Evolutionary conservation across 35 echinoderm and acorn worm species (phyloP), one percentile per base, ranked within the genome.

Genomic region (Apostichopus parvimensis): DNA sequence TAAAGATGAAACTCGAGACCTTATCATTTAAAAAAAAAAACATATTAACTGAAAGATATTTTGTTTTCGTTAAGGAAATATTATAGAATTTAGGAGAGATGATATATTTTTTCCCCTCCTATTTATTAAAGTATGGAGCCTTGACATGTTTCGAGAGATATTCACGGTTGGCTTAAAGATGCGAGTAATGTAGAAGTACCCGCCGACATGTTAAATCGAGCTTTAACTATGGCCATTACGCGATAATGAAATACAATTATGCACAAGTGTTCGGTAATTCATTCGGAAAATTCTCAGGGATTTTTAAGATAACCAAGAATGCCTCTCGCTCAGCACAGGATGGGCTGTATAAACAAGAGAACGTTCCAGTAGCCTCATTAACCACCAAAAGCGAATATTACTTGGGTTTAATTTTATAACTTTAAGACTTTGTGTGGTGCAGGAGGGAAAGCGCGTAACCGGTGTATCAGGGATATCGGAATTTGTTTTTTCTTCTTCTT

Each of bases 161-260:
- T 88, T 17, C 64, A 88, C 86, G 86, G 28, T 88, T 84, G 54
- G 81, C 15, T 84, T 56, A 84, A 61, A 73, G 68, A 28, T 52
- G 68, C 86, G 86, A 26, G 26, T 45, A 45, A 4, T 87, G 59
- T 54, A 71, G 25, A 57, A 62, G 64, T 88, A 88, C 86, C 62
- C 61, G 60, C 68, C 60, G 62, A 88, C 45, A 88, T 66, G 86
- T 68, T 88, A 21, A 88, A 88, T 88, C 57, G 86, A 52, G 86
- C 86, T 88, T 88, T 73, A 88, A 88, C 23, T 88, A 88, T 88
- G 57, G 86, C 86, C 86, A 88, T 88, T 88, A 88, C 86, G 52
- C 8, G 86, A 88, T 88, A 88, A 88, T 88, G 68, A 88, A 88
- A 88, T 72, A 88, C 86, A 73, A 88, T 88, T 88, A 88, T 68